phyloP scores from a whole-genome alignment of 2,888 invertebrate species.

The Nysson spinosus region DNA sequence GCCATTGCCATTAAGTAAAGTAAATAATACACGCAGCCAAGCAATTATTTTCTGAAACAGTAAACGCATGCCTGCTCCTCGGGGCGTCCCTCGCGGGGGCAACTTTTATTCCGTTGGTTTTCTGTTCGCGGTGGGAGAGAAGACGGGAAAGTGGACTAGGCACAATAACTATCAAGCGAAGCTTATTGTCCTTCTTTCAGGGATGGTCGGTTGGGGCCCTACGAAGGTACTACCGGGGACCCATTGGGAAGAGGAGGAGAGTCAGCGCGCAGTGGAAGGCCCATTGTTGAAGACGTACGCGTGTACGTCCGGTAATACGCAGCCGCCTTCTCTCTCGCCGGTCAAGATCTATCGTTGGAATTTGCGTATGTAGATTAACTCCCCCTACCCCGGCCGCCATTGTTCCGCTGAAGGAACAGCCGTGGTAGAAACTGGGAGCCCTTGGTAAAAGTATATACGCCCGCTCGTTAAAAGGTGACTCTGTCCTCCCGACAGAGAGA shows the following conservation, averaged over 20 bases:
- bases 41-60: slow-evolving; percentile 42
- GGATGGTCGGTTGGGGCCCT: slow-evolving; percentile 54
- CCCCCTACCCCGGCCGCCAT: slow-evolving; percentile 63
- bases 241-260: too few species aligned
- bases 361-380: slow-evolving; percentile 74
- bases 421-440: slow-evolving; percentile 39
- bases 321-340: slow-evolving; percentile 56
- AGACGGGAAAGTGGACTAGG: slow-evolving; percentile 54
- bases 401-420: slow-evolving; percentile 64
- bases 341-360: slow-evolving; percentile 73
- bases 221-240: slow-evolving; percentile 42
- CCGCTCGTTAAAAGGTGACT: slow-evolving; percentile 56
- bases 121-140: slow-evolving; percentile 43
- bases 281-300: slow-evolving; percentile 73
- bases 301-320: slow-evolving; percentile 54
- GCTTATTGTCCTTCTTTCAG: slow-evolving; percentile 76
- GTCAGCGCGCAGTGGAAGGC: slow-evolving; percentile 14
- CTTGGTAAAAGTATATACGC: slow-evolving; percentile 40
- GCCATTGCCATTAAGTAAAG: too few species aligned
- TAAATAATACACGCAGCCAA: background rate
- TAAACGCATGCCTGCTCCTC: slow-evolving; percentile 18
- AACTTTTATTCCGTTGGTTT: slow-evolving; percentile 35
- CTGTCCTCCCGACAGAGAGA: slow-evolving; percentile 35
- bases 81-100: slow-evolving; percentile 12
- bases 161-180: slow-evolving; percentile 73